Evolutionary conservation across 2,888 invertebrate genomes (phyloP).

Genomic region (Eupithecia subumbrata): DNA sequence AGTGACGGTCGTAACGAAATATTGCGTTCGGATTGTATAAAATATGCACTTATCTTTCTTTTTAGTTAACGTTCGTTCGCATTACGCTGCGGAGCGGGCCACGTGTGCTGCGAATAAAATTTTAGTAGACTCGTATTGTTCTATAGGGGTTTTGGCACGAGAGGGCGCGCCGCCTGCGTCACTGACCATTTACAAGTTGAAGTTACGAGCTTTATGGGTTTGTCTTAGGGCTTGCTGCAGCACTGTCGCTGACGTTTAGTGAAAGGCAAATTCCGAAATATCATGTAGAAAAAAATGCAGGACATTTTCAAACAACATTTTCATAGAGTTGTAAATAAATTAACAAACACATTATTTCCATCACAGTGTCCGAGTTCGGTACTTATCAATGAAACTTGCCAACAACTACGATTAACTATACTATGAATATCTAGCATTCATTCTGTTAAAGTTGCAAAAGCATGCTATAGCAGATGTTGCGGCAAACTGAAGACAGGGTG

Average conservation of each 20-base stretch:
- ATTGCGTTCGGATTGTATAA: conserved; percentile 78
- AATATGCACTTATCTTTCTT: conserved; percentile 83
- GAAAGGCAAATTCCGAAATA: background rate
- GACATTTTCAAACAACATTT: no score
- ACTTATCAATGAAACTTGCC: no score
- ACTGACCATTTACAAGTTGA: background rate
- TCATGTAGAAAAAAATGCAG: no score
- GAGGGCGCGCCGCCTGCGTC: conserved; percentile 41
- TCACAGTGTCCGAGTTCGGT: no score
- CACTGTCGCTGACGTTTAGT: background rate
- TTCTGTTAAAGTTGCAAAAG: no score
- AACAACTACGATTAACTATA: no score
- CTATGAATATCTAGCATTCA: no score
- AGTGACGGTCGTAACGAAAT: conserved; percentile 78
- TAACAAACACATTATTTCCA: no score
- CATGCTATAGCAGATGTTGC: no score
- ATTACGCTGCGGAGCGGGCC: conserved; percentile 76
- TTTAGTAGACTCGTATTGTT: conserved; percentile 80
- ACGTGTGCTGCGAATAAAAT: conserved; percentile 82
- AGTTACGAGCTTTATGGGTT: background rate
- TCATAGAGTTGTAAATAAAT: no score
- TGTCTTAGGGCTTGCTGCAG: background rate
- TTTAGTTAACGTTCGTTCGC: conserved; percentile 81
- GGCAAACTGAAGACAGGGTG: no score
- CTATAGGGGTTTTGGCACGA: conserved; percentile 61